phyloP scores from a whole-genome alignment of 1,140 invertebrate species.

The Calosoma granatense region DNA sequence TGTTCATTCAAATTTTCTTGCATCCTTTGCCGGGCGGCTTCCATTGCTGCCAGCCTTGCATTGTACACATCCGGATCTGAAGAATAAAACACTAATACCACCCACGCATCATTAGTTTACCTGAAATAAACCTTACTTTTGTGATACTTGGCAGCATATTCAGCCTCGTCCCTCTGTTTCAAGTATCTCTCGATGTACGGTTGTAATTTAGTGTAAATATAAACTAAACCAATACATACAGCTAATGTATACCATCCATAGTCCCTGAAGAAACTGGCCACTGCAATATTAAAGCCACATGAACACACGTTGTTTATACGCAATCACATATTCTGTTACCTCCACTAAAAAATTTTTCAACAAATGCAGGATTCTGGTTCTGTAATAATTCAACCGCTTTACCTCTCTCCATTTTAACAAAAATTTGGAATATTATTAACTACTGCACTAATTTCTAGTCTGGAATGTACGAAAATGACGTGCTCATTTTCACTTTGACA shows the following conservation, averaged over 20 bases:
- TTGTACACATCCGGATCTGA: conserved; percentile 35
- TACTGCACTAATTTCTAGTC: neutral
- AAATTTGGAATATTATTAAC: neutral
- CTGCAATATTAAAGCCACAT: neutral
- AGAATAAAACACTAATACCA: too few species aligned
- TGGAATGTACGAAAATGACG: neutral
- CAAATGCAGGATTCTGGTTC: neutral
- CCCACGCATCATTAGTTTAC: too few species aligned
- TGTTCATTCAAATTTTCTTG: conserved; percentile 34
- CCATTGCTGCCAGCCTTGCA: conserved; percentile 27
- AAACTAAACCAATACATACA: conserved; percentile 12
- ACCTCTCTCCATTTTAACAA: neutral
- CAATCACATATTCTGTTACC: too few species aligned
- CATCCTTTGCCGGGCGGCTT: conserved; percentile 31
- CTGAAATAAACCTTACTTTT: too few species aligned
- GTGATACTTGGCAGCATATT: conserved; percentile 36
- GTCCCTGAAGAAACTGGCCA: neutral
- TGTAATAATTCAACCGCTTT: neutral
- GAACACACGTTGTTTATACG: too few species aligned
- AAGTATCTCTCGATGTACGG: conserved; percentile 18
- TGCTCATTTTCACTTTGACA: neutral
- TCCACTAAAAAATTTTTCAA: too few species aligned
- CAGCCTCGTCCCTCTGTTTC: conserved; percentile 26
- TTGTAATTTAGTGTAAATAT: conserved; percentile 17
- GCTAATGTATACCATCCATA: conserved; percentile 23